A percentile compares a stretch with the other conserved stretches of the same genome.
Evolutionary conservation across 2,113 vertebrate genomes (phyloP).

Genomic region (Arothron firmamentum): DNA sequence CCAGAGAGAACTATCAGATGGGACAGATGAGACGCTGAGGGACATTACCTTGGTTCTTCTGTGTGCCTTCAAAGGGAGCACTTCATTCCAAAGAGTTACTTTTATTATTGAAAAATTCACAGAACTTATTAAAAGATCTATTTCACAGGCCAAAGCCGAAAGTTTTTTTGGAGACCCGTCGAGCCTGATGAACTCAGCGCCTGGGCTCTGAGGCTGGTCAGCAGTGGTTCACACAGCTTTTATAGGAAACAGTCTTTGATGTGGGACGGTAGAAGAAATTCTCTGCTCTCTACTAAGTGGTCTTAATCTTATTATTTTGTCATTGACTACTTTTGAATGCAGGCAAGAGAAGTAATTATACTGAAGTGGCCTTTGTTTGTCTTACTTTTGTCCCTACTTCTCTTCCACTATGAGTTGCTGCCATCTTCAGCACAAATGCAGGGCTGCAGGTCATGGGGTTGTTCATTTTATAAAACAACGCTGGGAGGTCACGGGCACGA

Average conservation of each 20-base stretch:
- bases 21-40: constrained; percentile 87
- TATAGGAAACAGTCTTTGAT: constrained; percentile 66
- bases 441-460: constrained; percentile 73
- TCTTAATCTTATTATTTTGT: constrained; percentile 57
- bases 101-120: constrained; percentile 67
- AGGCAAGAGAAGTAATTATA: constrained; percentile 16
- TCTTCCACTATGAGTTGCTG: constrained; percentile 42
- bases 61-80: constrained; percentile 96
- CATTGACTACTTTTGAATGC: constrained; percentile 12
- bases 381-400: not conserved
- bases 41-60: constrained; percentile 89
- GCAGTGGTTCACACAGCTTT: constrained; percentile 57
- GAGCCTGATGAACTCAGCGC: constrained; percentile 36
- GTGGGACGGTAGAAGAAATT: constrained; percentile 58
- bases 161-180: not conserved
- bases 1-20: constrained; percentile 89
- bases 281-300: constrained; percentile 42
- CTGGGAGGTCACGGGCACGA: constrained; percentile 64
- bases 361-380: constrained; percentile 7
- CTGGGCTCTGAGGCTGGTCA: constrained; percentile 54
- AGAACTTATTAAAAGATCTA: constrained; percentile 55
- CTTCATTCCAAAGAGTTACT: constrained; percentile 96
- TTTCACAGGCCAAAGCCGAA: constrained; percentile 51
- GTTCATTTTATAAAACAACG: not conserved
- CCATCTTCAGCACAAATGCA: constrained; percentile 77